A percentile compares a stretch with the other conserved stretches of the same genome.
phyloP scores from a whole-genome alignment of 2,113 vertebrate species.

The Chloroceryle aenea region DNA sequence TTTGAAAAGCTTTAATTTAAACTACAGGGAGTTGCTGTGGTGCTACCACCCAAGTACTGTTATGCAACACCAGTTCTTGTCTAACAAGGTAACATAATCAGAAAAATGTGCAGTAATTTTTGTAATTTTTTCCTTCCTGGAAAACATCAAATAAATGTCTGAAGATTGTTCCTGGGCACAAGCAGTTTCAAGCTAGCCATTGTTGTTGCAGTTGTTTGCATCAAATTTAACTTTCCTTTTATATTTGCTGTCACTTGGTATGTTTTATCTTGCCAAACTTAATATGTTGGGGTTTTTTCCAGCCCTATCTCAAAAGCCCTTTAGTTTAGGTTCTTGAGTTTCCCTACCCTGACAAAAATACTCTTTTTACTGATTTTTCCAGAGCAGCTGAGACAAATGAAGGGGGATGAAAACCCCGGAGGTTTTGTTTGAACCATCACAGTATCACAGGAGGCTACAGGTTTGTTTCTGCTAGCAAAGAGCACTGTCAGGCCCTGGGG shows the following conservation, averaged over 20 bases:
- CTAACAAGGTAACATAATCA: background rate
- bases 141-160: background rate
- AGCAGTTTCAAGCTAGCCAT: background rate
- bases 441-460: background rate
- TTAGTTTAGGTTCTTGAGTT: background rate
- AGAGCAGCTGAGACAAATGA: background rate
- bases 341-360: background rate
- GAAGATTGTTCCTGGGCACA: background rate
- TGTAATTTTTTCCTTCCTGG: background rate
- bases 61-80: background rate
- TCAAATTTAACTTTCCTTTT: background rate
- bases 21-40: background rate
- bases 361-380: background rate
- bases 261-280: background rate
- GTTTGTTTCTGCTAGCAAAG: background rate
- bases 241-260: background rate
- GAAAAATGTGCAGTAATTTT: background rate
- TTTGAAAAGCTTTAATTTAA: background rate
- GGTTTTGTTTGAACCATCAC: background rate
- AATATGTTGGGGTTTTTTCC: background rate
- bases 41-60: background rate
- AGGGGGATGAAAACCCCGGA: background rate
- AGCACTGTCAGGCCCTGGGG: background rate
- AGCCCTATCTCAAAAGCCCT: background rate
- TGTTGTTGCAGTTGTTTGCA: background rate